These are phyloP conservation scores for Sapajus apella DNA, from an alignment of 2,113 vertebrate species.

Conservation along the genomic window DNA sequence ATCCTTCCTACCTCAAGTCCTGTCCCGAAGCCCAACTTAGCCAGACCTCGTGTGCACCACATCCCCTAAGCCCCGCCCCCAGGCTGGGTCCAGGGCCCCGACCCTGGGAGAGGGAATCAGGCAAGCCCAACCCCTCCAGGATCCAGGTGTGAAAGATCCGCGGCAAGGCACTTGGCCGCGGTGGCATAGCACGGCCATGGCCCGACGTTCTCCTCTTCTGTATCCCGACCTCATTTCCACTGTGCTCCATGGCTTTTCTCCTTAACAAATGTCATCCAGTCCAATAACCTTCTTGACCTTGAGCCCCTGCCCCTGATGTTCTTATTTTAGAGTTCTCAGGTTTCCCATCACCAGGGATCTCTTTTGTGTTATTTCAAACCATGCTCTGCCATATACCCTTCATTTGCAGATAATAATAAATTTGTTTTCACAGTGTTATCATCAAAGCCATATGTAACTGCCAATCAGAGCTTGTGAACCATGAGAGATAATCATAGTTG, in stretches of 20 bases:
- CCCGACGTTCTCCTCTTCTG: not conserved
- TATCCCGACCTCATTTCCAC: not conserved
- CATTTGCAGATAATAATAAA: slow-evolving; percentile 26
- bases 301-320: not conserved
- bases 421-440: slow-evolving; percentile 48
- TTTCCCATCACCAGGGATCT: not conserved
- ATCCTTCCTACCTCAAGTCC: not conserved
- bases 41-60: not conserved
- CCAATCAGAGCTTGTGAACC: slow-evolving; percentile 53
- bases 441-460: slow-evolving; percentile 26
- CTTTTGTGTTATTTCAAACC: not conserved
- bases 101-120: not conserved
- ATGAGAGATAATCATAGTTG: slow-evolving; percentile 26
- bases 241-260: not conserved
- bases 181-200: not conserved
- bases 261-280: not conserved
- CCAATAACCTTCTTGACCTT: not conserved
- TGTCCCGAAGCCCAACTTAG: not conserved
- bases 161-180: not conserved
- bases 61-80: too few relatives aligned
- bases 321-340: not conserved
- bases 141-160: not conserved
- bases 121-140: not conserved
- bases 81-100: not conserved
- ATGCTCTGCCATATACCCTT: not conserved